Conservation (phyloP, 2,888 invertebrate genomes). For the Nymphalis urticae region DNA sequence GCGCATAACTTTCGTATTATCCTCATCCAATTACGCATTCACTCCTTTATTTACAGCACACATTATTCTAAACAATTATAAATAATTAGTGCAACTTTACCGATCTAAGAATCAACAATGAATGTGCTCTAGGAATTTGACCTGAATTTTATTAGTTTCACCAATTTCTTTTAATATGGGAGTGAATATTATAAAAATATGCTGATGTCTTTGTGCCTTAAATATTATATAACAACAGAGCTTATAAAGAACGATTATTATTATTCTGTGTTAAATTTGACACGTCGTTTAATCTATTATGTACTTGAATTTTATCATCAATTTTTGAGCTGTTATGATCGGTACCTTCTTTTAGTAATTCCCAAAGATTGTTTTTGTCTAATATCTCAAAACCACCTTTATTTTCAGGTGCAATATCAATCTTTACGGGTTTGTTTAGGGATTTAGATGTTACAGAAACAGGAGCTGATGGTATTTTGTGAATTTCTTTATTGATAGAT, state of each 20-base stretch:
- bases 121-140: slow-evolving; percentile 61
- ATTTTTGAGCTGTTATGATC: slow-evolving; percentile 59
- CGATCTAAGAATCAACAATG: slow-evolving; percentile 67
- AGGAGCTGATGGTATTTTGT: slow-evolving; percentile 72
- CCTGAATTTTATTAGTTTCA: slow-evolving; percentile 39
- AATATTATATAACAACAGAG: slow-evolving; percentile 70
- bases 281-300: slow-evolving; percentile 61
- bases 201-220: slow-evolving; percentile 76
- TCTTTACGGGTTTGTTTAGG: slow-evolving; percentile 55
- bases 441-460: slow-evolving; percentile 76
- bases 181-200: slow-evolving; percentile 76
- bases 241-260: slow-evolving; percentile 72
- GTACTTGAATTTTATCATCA: slow-evolving; percentile 65
- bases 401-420: slow-evolving; percentile 72
- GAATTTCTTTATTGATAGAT: slow-evolving; percentile 78
- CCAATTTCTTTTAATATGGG: slow-evolving; percentile 43
- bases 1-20: slow-evolving; percentile 65
- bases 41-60: slow-evolving; percentile 64
- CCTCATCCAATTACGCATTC: slow-evolving; percentile 54
- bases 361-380: slow-evolving; percentile 83
- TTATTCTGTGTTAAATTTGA: slow-evolving; percentile 60
- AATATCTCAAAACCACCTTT: slow-evolving; percentile 81
- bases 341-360: slow-evolving; percentile 81
- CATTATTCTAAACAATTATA: slow-evolving; percentile 49
- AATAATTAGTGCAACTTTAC: slow-evolving; percentile 61